Evolutionary conservation across 2,888 invertebrate genomes (phyloP).

Genomic region (Trachelus iudaicus): DNA sequence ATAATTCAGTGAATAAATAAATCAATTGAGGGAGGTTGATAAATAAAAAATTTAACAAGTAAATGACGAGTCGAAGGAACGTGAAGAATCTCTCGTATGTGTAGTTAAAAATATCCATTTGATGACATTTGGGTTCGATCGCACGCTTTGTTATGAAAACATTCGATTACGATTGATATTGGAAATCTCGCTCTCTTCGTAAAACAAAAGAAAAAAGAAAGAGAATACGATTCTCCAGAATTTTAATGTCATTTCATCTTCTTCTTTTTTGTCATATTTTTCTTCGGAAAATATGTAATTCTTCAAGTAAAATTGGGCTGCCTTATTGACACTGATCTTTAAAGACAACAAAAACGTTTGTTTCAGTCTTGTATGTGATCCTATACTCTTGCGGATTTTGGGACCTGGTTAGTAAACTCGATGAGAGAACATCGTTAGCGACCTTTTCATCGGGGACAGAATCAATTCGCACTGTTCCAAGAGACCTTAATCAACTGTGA

Average conservation of each 20-base stretch:
- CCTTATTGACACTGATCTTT: conserved; percentile 17
- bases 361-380: conserved; percentile 37
- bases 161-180: neutral
- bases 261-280: neutral
- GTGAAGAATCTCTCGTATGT: neutral
- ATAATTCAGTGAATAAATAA: neutral
- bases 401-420: neutral
- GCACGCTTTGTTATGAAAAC: neutral
- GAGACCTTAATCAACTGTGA: conserved; percentile 2
- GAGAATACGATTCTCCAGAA: neutral
- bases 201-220: neutral
- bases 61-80: neutral
- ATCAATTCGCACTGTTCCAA: conserved; percentile 14
- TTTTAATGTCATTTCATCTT: neutral
- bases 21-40: neutral
- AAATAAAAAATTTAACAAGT: neutral
- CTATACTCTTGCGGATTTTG: neutral
- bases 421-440: neutral
- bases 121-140: neutral
- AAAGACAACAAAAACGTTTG: conserved; percentile 20
- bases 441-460: conserved; percentile 4
- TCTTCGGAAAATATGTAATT: neutral
- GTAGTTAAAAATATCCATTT: neutral
- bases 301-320: conserved; percentile 9
- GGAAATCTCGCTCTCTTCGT: neutral